Base-by-base conservation (phyloP, 2,797 vertebrate genomes). In the Pangasius macronema region DNA sequence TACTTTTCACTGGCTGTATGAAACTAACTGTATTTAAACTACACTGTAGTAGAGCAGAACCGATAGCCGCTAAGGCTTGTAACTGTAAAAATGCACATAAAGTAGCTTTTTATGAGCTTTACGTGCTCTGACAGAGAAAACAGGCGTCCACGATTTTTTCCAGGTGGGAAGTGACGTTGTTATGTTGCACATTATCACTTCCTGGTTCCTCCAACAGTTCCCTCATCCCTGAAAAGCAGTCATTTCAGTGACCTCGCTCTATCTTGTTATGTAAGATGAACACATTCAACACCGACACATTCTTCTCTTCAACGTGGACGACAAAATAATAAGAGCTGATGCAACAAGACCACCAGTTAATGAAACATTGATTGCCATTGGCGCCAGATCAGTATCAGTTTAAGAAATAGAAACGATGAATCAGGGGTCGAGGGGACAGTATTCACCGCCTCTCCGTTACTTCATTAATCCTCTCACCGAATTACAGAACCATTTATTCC, bases 401-500 rank as follows among this genome's bases (percentile, higher is more conserved):
- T 85, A 88, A 83, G 51, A 53, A 53, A 24, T 57, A 68, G 65
- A 83, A 83, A 83, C 51, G 80, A 82, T 53, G 33, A 61, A n/a
- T 70, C 63, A 61, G 24, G 20, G 53, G 51, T 57, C 30, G 36
- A 61, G 61, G 46, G 65, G 59, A 70, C 65, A 63, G 75, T 63
- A 51, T 80, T 57, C 67, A 10, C 67, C 84, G n/a, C 67, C 84
- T 90, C 75, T 85, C 24, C 53, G 83, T 89, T 88, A 57, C 51
- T 86, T 73, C 84, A 75, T 65, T 82, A 85, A 65, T 63, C 65
- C 67, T 86, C 72, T 55, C 63, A 87, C 83, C 85, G 87, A 92
- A 91, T 92, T 91, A 79, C 49, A 33, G 84, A 82, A 84, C 89
- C 92, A 91, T 94, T 92, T 92, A 89, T 94, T 90, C 86, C 75